Evolutionary conservation across 2,113 vertebrate species (phyloP).

Genomic region (Synodontis membranacea): DNA sequence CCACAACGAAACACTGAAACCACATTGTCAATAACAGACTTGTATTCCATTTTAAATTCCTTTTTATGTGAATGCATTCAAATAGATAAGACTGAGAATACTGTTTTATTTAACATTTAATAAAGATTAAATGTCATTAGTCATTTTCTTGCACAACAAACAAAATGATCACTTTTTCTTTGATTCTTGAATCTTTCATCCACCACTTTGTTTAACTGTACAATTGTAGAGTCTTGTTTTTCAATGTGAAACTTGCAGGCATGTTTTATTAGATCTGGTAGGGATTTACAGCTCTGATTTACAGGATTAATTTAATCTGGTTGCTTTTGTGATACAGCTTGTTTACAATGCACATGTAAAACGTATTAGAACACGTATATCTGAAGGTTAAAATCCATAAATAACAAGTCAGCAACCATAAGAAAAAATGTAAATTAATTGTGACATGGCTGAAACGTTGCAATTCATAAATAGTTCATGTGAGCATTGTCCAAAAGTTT

Average conservation of each 20-base stretch:
- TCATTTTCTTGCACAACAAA: background rate
- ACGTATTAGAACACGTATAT: background rate
- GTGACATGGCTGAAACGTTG: background rate
- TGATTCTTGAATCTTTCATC: background rate
- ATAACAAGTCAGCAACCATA: background rate
- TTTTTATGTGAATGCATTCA: constrained; percentile 13
- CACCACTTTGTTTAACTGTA: background rate
- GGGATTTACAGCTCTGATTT: background rate
- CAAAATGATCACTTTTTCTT: background rate
- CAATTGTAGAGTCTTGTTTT: background rate
- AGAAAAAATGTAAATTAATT: too few species aligned
- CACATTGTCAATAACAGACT: background rate
- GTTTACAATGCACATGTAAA: background rate
- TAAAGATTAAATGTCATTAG: background rate
- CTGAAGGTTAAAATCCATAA: background rate
- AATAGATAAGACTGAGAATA: constrained; percentile 13
- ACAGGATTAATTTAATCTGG: background rate
- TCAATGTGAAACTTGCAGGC: background rate
- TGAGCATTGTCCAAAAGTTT: background rate
- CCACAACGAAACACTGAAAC: background rate
- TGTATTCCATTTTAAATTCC: background rate
- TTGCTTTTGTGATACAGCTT: background rate
- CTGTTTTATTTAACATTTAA: constrained; percentile 4
- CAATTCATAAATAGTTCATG: constrained; percentile 3
- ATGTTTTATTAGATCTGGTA: background rate